Base-by-base conservation (phyloP, 2,113 vertebrate genomes). In the Columbina picui region DNA sequence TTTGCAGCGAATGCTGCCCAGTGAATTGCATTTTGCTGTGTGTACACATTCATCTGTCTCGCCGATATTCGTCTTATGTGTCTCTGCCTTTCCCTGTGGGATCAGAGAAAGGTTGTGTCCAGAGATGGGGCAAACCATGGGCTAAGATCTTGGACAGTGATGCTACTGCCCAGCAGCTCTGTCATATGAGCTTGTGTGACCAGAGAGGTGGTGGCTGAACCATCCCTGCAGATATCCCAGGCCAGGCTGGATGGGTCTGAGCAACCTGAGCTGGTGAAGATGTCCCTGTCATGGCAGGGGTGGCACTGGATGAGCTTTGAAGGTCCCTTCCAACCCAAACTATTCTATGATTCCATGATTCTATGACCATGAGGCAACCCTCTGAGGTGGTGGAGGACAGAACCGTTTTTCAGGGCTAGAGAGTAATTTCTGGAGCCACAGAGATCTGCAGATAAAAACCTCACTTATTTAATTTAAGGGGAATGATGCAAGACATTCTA, bases 21-120 rank as follows among this genome's bases (percentile, higher is more conserved):
- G 90, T 68, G 91, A 96, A 96, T 94, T 85, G 91, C 78, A 91
- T 92, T 94, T 94, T 87, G 22, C 85, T 56, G 53, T 87, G 91
- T 55, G 70, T 21, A 61, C 73, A 69, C 88, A 87, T 96, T 84
- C 91, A 92, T 97, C 84, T 65, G 61, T 61, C 63, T 82, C 56
- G 45, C 70, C 19, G 38, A 64, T 84, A 89, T 43, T 68, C 4
- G 2, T 65, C 65, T 69, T 18, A 13, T 17, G 27, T 61, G 34
- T 82, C 77, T 87, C 55, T 81, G 63, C 50, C n/a, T 61, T 55
- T 34, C 59, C 61, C 69, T 75, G n/a, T 15, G 53, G 76, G 78
- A 85, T 61, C 69, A 61, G 80, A 71, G 68, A 39, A 84, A 59
- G 75, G 59, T 34, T 81, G 39, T 79, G 20, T 43, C 65, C 73